A percentile compares a stretch with the other conserved stretches of the same genome.
Evolutionary conservation across 1,140 invertebrate genomes (phyloP).

Genomic region (Ericerus pela): DNA sequence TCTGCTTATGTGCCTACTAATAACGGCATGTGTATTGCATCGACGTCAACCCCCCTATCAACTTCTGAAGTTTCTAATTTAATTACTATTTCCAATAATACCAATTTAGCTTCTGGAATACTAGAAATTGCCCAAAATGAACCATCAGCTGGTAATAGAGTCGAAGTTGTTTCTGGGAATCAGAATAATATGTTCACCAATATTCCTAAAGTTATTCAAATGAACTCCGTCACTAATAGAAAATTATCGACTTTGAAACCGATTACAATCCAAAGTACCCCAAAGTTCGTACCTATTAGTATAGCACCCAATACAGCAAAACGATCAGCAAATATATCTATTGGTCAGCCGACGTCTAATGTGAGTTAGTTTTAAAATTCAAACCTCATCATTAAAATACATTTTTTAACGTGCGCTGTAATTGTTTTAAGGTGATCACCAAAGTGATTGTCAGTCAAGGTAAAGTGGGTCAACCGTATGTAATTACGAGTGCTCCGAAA

Average conservation of each 20-base stretch:
- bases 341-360: background rate
- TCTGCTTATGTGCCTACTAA: too few relatives aligned
- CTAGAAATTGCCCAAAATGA: too few relatives aligned
- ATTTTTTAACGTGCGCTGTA: background rate
- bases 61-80: too few relatives aligned
- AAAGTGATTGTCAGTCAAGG: conserved; percentile 17
- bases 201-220: background rate
- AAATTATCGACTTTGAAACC: background rate
- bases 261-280: background rate
- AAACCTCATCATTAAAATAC: background rate
- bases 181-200: background rate
- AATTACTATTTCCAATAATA: too few relatives aligned
- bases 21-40: too few relatives aligned
- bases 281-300: background rate
- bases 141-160: background rate
- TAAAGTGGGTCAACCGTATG: background rate
- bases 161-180: background rate
- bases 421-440: conserved; percentile 15
- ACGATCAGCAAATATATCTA: background rate
- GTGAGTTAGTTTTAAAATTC: too few relatives aligned
- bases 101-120: too few relatives aligned
- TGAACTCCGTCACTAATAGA: background rate
- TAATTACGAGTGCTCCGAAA: background rate
- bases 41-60: too few relatives aligned
- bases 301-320: background rate